Evolutionary conservation across 2,888 invertebrate species (phyloP), one percentile per base, ranked within the genome.

Genomic region (Gerris lacustris): DNA sequence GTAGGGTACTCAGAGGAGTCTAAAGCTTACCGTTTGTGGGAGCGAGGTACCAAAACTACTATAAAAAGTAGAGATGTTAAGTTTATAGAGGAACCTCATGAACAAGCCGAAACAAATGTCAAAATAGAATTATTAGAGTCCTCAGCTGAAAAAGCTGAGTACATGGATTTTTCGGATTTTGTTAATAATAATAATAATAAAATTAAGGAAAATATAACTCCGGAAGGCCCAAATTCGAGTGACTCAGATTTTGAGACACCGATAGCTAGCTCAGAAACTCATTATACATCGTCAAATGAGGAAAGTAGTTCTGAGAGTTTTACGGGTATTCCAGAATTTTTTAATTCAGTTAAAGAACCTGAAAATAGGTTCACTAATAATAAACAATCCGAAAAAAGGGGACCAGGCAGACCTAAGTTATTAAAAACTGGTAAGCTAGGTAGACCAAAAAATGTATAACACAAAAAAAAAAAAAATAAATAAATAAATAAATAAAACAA

Each of bases 1-100:
- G 69, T 72, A 15, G 73, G 73, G n/a, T 73, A 73, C 55, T 70
- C 63, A 63, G 70, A 69, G 11, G 66, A 63, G 5, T 45, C 70
- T 45, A 73, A 73, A 67, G 73, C 55, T 5, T 73, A 69, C 45
- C 67, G 71, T 11, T 63, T 73, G 15, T 55, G 55, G 55, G 55
- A 55, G 15, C 9, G 55, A 15, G 55, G 55, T 15, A 55, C 55
- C 9, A 55, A 55, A 55, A 55, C 55, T 55, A 55, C 55, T 15
- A 55, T 55, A 55, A 55, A 55, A 55, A 55, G 55, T 55, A 55
- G 55, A 15, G 55, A 55, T 55, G 55, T 55, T 15, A 55, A 55
- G 15, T 55, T 55, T 55, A 11, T 55, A 11, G 55, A 55, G 55
- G 55, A 55, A 15, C 55, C 55, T 15, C 9, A 55, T 55, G 55